Base-by-base conservation (phyloP, 2,113 vertebrate species). In the Gopherus evgoodei region DNA sequence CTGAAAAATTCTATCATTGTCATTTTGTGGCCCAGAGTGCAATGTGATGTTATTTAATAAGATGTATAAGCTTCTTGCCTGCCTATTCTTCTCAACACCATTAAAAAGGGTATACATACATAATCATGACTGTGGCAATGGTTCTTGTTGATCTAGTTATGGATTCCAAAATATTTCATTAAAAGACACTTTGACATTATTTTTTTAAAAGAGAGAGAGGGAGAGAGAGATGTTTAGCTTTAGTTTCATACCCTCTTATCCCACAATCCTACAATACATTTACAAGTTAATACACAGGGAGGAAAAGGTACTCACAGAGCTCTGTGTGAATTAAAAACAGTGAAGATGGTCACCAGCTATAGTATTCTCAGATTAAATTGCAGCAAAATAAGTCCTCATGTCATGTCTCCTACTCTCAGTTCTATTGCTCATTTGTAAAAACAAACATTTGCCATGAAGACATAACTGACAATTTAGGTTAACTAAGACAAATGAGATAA, bases 401-500 rank as follows among this genome's bases (percentile, higher is more conserved):
- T 91, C 96, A 82, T 85, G 35, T 96, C 90, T 97, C 93, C 76
- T 59, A 82, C 86, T 98, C 95, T 95, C 91, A 96, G 96, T 97
- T 98, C 97, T 96, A 94, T 90, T 98, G 96, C 97, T 98, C 97
- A 98, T 98, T 98, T 98, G 95, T 98, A 97, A 98, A 98, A 98
- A 92, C 95, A 98, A 98, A 98, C 98, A 98, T 98, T 98, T 98
- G 90, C 98, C 97, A 97, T 97, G 97, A 98, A 98, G 98, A 98
- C 95, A 95, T 98, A 97, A 97, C 97, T 98, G 98, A 98, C 98
- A 98, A 98, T 98, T 98, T 98, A 97, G 89, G 92, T 97, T 98
- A 98, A 99, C 98, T 97, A 98, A 99, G 98, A 98, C 97, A 98
- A 98, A 98, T 98, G 98, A 98, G 96, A 98, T 98, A 98, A 98